phyloP scores from a whole-genome alignment of 2,888 invertebrate genomes.

The Trissolcus brochymenae region DNA sequence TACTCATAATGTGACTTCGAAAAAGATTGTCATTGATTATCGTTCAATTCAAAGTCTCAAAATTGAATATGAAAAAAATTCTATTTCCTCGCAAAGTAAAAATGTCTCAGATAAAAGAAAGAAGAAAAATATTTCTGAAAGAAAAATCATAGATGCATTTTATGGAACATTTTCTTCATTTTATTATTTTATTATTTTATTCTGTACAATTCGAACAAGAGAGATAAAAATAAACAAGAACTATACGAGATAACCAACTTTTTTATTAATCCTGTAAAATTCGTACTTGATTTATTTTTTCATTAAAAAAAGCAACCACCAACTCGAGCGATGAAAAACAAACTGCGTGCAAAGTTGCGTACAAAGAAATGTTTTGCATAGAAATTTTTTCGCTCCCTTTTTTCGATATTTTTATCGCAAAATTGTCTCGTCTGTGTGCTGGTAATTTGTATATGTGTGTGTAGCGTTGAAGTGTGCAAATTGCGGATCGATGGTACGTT shows the following conservation, averaged over 20 bases:
- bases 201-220: constrained; percentile 15
- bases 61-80: too few relatives aligned
- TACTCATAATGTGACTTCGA: too few relatives aligned
- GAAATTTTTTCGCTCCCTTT: constrained; percentile 1
- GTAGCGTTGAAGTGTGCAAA: constrained; percentile 1
- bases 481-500: constrained; percentile 22
- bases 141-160: constrained; percentile 4
- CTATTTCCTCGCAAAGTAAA: too few relatives aligned
- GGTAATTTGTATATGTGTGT: not conserved
- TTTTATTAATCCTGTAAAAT: constrained; percentile 39
- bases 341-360: constrained; percentile 1
- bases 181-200: constrained; percentile 50
- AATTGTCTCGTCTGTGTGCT: not conserved
- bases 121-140: too few relatives aligned
- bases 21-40: too few relatives aligned
- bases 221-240: constrained; percentile 33
- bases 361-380: not conserved
- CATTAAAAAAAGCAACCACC: not conserved
- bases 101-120: too few relatives aligned
- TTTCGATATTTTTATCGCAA: not conserved
- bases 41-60: too few relatives aligned
- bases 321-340: not conserved
- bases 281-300: not conserved
- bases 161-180: constrained; percentile 31
- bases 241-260: constrained; percentile 24